Conservation (phyloP, 1,140 invertebrate genomes). For the Leucophenga varia region DNA sequence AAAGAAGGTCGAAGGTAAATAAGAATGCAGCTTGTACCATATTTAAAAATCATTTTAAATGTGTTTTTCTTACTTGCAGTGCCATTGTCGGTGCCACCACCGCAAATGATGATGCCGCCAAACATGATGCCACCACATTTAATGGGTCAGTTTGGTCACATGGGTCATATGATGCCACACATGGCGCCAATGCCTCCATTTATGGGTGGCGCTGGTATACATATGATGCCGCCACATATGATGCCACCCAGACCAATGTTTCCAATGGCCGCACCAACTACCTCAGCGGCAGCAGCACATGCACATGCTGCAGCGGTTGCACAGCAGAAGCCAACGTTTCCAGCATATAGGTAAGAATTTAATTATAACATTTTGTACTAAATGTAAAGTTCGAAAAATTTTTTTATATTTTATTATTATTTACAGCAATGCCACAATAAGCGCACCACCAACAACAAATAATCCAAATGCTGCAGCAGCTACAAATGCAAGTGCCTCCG, state of each 20-base stretch:
- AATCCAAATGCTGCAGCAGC: conserved; percentile 39
- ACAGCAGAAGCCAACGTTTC: conserved; percentile 74
- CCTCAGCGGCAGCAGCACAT: conserved; percentile 59
- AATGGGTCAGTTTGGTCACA: conserved; percentile 61
- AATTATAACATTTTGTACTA: conserved; percentile 5
- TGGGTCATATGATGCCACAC: conserved; percentile 60
- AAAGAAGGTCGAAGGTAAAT: conserved; percentile 68
- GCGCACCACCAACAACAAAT: conserved; percentile 65
- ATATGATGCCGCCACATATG: conserved; percentile 63
- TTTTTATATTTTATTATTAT: conserved; percentile 4
- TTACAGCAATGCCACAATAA: conserved; percentile 67
- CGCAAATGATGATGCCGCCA: conserved; percentile 61
- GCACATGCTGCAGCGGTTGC: conserved; percentile 58
- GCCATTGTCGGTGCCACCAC: conserved; percentile 56
- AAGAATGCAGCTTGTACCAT: too few relatives aligned
- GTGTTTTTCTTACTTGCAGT: conserved; percentile 13
- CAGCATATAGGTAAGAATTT: conserved; percentile 70
- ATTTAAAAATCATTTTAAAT: neutral
- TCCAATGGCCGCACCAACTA: conserved; percentile 69
- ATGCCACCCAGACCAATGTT: conserved; percentile 80
- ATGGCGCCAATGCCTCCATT: conserved; percentile 62
- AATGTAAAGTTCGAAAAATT: conserved; percentile 2
- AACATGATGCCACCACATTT: conserved; percentile 65
- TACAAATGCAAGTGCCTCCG: conserved; percentile 50
- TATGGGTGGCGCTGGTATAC: conserved; percentile 60